Conservation (phyloP, 1,140 invertebrate genomes). For the Drosophila setifemur region DNA sequence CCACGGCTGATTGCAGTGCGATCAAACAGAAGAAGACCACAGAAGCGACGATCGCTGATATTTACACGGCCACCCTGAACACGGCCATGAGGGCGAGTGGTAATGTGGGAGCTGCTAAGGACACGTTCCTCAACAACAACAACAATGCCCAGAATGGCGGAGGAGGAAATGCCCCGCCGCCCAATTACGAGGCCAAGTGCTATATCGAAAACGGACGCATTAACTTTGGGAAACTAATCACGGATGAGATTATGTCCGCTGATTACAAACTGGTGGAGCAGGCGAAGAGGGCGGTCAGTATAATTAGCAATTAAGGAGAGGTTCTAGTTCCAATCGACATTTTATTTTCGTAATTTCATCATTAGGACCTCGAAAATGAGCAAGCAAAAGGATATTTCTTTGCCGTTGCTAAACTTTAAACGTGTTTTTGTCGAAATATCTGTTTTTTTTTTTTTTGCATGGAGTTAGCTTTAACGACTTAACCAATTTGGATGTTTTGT, state of each 20-base stretch:
- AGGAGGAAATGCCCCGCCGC: conserved; percentile 41
- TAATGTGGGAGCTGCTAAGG: conserved; percentile 53
- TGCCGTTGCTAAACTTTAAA: no score
- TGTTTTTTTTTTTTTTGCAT: no score
- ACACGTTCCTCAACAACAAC: conserved; percentile 68
- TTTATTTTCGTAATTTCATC: no score
- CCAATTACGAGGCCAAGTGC: conserved; percentile 82
- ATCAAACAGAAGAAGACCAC: conserved; percentile 65
- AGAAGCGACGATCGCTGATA: conserved; percentile 61
- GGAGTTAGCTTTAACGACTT: no score
- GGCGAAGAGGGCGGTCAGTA: conserved; percentile 88
- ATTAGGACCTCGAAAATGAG: no score
- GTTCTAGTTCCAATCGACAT: no score
- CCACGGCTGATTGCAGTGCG: conserved; percentile 59
- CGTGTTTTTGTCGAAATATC: no score
- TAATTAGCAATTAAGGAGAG: no score
- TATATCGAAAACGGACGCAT: conserved; percentile 89
- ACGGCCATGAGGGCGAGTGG: conserved; percentile 64
- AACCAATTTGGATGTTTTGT: no score
- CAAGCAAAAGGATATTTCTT: no score
- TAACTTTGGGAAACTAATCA: conserved; percentile 91
- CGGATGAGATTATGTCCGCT: conserved; percentile 92
- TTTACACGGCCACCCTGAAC: conserved; percentile 73
- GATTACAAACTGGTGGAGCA: conserved; percentile 90
- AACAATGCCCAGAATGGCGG: conserved; percentile 52